phyloP scores from a whole-genome alignment of 2,797 vertebrate genomes.

The Schizopygopsis malacanthus region DNA sequence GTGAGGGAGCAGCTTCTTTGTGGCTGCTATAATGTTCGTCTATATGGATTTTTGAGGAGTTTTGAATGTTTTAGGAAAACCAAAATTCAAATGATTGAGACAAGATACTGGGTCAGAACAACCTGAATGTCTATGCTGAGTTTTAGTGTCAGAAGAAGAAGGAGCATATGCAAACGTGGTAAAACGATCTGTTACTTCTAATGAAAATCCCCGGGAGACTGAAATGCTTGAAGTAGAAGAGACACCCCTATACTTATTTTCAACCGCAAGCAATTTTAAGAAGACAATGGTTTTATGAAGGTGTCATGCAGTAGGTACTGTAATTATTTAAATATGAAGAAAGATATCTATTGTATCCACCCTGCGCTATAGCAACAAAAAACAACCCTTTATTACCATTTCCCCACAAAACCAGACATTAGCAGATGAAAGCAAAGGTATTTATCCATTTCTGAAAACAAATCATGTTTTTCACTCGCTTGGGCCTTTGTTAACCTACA shows the following conservation, averaged over 20 bases:
- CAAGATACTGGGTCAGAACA: neutral
- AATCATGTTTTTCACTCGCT: neutral
- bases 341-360: slow-evolving; percentile 2
- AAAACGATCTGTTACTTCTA: neutral
- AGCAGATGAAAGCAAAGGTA: neutral
- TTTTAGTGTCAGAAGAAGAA: neutral
- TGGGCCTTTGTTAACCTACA: neutral
- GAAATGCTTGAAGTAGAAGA: neutral
- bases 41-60: neutral
- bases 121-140: neutral
- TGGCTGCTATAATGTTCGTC: neutral
- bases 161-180: neutral
- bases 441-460: neutral
- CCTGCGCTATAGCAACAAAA: neutral
- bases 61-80: too few species aligned
- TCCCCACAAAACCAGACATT: neutral
- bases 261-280: neutral
- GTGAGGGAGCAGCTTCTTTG: neutral
- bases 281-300: slow-evolving; percentile 16
- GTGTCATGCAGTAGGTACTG: neutral
- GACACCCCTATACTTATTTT: neutral
- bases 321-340: slow-evolving; percentile 30
- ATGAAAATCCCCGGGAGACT: neutral
- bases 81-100: neutral
- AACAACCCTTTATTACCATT: neutral